phyloP scores from a whole-genome alignment of 2,113 vertebrate genomes.

The Dermatemys mawii region DNA sequence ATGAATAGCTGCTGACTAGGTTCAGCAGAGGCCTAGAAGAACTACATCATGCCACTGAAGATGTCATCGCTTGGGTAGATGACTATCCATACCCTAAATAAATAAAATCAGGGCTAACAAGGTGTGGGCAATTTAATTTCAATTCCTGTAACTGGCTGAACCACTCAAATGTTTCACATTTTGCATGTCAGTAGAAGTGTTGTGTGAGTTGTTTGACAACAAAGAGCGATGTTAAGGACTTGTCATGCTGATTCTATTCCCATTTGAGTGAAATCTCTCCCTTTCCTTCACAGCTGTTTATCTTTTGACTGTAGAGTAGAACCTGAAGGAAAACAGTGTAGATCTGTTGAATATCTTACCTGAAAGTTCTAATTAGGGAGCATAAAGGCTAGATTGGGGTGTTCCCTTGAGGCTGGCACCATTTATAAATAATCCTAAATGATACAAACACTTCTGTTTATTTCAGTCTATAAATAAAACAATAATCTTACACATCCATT shows the following conservation, averaged over 20 bases:
- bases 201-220: background rate
- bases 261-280: background rate
- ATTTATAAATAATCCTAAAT: background rate
- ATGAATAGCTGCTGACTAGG: no score
- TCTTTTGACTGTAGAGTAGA: background rate
- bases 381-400: background rate
- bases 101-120: background rate
- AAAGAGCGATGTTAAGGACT: background rate
- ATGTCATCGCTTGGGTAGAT: no score
- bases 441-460: background rate
- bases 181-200: background rate
- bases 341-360: background rate
- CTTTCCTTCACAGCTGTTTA: background rate
- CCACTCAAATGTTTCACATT: background rate
- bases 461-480: background rate
- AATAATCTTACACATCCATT: background rate
- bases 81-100: no score
- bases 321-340: background rate
- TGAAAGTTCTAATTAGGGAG: background rate
- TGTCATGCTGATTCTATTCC: background rate
- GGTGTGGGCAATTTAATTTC: background rate
- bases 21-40: no score
- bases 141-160: background rate
- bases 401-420: background rate
- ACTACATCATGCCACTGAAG: no score